Evolutionary conservation across 2,888 invertebrate species (phyloP).

Genomic region (Harpalus rufipes): DNA sequence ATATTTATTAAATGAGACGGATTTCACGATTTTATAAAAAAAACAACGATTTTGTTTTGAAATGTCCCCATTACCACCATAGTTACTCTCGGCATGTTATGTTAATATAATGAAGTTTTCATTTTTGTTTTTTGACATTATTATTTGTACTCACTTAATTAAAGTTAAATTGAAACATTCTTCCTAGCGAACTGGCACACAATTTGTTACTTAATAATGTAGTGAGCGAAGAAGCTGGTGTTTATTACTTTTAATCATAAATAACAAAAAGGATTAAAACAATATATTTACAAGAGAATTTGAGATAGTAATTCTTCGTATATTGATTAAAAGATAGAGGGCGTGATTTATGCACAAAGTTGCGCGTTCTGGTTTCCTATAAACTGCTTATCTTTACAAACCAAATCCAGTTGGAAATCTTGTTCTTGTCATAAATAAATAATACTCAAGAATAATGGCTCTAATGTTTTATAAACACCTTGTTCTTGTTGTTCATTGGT

Average conservation of each 20-base stretch:
- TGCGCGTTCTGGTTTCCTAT: constrained; percentile 10
- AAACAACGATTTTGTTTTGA: no score
- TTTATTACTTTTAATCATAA: background rate
- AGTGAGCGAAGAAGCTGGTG: background rate
- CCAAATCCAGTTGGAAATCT: constrained; percentile 1
- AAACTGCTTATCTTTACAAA: constrained; percentile 12
- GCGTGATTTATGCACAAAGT: constrained; percentile 8
- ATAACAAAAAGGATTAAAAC: background rate
- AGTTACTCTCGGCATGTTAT: no score
- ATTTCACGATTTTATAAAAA: no score
- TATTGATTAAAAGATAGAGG: background rate
- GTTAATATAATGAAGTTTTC: no score
- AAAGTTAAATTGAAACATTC: no score
- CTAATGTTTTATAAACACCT: background rate
- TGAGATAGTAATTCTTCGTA: constrained; percentile 2
- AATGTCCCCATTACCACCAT: no score
- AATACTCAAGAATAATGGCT: constrained; percentile 1
- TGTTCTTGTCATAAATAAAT: constrained; percentile 6
- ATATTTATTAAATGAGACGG: no score
- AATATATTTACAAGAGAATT: background rate
- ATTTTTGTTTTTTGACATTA: no score
- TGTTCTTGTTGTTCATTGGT: background rate
- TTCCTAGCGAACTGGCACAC: no score
- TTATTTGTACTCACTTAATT: no score
- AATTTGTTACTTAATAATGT: no score